Evolutionary conservation across 2,888 invertebrate genomes (phyloP).

Genomic region (Drosophila austrosaltans): DNA sequence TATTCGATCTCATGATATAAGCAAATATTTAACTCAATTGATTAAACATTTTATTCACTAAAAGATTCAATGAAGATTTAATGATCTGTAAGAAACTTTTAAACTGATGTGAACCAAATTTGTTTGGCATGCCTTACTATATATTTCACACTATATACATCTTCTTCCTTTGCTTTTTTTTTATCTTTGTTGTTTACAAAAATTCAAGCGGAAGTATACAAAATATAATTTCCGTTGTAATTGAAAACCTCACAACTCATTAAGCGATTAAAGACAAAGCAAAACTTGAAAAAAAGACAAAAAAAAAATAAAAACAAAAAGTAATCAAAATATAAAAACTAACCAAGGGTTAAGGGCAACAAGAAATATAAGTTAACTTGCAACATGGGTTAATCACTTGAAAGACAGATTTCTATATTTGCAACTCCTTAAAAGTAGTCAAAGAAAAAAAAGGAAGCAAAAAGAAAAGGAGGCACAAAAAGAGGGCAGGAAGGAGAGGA

Average conservation of each 20-base stretch:
- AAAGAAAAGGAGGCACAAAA: too few relatives aligned
- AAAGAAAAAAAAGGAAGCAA: not conserved
- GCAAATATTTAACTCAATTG: too few relatives aligned
- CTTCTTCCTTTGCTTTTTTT: constrained; percentile 1
- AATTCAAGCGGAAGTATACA: constrained; percentile 10
- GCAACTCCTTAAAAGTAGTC: not conserved
- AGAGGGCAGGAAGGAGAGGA: not conserved
- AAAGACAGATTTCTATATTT: constrained; percentile 3
- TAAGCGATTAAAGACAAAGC: constrained; percentile 11
- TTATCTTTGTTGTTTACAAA: not conserved
- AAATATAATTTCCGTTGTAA: constrained; percentile 20
- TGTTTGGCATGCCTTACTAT: not conserved
- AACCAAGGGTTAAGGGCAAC: not conserved
- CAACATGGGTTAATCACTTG: constrained; percentile 1
- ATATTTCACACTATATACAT: not conserved
- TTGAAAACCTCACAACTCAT: constrained; percentile 19
- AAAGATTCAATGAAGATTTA: too few relatives aligned
- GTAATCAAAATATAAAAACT: constrained; percentile 6
- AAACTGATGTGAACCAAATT: not conserved
- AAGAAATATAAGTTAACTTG: not conserved
- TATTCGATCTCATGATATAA: too few relatives aligned
- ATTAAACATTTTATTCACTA: too few relatives aligned
- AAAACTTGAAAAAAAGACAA: not conserved
- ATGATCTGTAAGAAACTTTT: too few relatives aligned
- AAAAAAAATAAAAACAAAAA: not conserved